Conservation (phyloP, 2,797 vertebrate genomes). For the Trachops cirrhosus region DNA sequence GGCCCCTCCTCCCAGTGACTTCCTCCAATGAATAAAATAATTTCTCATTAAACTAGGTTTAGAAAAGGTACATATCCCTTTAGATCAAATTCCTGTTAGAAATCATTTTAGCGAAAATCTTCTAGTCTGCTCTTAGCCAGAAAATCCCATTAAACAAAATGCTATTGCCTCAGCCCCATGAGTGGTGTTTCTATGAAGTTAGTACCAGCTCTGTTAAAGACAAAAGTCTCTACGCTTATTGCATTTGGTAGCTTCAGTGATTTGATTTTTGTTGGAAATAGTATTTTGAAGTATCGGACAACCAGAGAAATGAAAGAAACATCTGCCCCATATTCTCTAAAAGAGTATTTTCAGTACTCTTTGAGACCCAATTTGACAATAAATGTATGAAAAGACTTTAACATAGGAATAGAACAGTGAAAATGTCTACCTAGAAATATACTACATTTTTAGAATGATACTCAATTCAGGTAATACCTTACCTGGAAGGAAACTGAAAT, state of each 20-base stretch:
- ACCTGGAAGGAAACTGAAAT: not conserved
- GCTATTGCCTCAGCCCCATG: not conserved
- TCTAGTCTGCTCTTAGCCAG: not conserved
- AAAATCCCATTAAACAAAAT: slow-evolving; percentile 25
- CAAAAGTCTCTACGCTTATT: not conserved
- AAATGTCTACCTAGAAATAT: not conserved
- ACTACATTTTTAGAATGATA: not conserved
- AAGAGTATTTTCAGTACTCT: not conserved
- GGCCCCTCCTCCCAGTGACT: not conserved
- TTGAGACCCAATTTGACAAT: not conserved
- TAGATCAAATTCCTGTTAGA: slow-evolving; percentile 1
- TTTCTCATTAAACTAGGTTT: not conserved
- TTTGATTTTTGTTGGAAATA: slow-evolving; percentile 40
- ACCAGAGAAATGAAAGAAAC: not conserved
- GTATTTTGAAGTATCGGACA: slow-evolving; percentile 28
- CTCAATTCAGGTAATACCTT: not conserved
- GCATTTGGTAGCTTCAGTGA: not conserved
- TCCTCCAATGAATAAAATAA: not conserved
- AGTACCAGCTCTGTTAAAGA: slow-evolving; percentile 11
- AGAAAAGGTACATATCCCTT: not conserved
- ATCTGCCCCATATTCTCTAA: not conserved
- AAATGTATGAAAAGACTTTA: slow-evolving; percentile 4
- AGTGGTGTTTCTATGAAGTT: not conserved
- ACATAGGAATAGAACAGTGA: not conserved
- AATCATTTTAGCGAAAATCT: slow-evolving; percentile 13